A percentile compares a stretch with the other conserved stretches of the same genome.
Conservation (phyloP, 2,888 invertebrate genomes). For the Macrosoma leucophasiata region DNA sequence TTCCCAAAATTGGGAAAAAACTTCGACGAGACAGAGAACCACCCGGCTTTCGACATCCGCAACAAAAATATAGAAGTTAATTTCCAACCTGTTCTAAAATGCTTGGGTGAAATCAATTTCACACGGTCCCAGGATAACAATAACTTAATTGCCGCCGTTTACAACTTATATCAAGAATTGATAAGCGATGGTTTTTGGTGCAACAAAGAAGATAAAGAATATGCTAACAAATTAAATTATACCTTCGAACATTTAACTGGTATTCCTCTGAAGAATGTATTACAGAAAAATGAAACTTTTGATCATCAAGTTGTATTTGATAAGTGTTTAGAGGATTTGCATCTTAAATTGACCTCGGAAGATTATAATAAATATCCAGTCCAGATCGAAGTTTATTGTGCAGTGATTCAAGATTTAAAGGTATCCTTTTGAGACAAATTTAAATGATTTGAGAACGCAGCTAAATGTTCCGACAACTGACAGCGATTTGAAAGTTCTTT, state of each 20-base stretch:
- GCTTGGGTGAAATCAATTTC: constrained; percentile 37
- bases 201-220: constrained; percentile 32
- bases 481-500: neutral
- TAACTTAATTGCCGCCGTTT: constrained; percentile 37
- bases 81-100: constrained; percentile 34
- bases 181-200: constrained; percentile 43
- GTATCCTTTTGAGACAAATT: constrained; percentile 27
- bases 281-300: constrained; percentile 32
- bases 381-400: constrained; percentile 48
- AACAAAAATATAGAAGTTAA: constrained; percentile 35
- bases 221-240: constrained; percentile 35
- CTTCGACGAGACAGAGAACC: constrained; percentile 40
- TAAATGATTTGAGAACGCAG: neutral
- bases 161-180: constrained; percentile 48
- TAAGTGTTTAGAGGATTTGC: constrained; percentile 42
- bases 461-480: neutral
- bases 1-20: constrained; percentile 46
- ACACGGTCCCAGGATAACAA: constrained; percentile 9
- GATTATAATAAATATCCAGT: constrained; percentile 55
- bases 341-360: constrained; percentile 42
- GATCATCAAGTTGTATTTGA: constrained; percentile 50
- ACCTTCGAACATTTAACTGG: constrained; percentile 38
- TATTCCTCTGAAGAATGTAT: constrained; percentile 35
- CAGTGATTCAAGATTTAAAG: constrained; percentile 38
- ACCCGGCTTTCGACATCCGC: constrained; percentile 42